These are phyloP conservation scores for Nixonia krombeini DNA, from an alignment of 1,140 invertebrate species.

Conservation along the genomic window DNA sequence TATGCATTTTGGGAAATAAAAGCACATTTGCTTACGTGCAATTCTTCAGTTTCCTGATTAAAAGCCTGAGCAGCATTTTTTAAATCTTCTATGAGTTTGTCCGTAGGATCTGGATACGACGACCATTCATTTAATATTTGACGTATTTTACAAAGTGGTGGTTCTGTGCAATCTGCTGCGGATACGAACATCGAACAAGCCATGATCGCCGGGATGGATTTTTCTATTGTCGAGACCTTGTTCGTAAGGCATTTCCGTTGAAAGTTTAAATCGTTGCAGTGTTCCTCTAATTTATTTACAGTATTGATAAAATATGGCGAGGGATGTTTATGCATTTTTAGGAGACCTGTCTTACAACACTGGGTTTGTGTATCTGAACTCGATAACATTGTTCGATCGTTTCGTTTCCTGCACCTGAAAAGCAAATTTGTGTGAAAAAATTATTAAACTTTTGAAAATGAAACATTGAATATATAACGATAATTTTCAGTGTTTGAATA, in stretches of 20 bases:
- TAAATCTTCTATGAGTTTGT: conserved; percentile 51
- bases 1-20: background rate
- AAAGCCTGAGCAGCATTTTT: conserved; percentile 39
- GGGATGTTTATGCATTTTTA: background rate
- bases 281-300: conserved; percentile 47
- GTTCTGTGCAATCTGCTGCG: conserved; percentile 22
- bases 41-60: conserved; percentile 52
- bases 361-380: too few species aligned
- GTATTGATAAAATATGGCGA: conserved; percentile 24
- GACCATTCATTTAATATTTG: conserved; percentile 54
- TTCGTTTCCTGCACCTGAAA: too few species aligned
- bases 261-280: conserved; percentile 47
- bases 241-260: conserved; percentile 48
- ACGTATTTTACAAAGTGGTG: conserved; percentile 50
- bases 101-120: conserved; percentile 50
- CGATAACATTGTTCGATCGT: too few species aligned
- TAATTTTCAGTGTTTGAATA: too few species aligned
- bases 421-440: too few species aligned
- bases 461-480: too few species aligned
- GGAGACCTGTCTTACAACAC: too few species aligned
- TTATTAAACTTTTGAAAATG: too few species aligned
- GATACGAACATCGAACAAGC: conserved; percentile 50
- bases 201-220: conserved; percentile 59
- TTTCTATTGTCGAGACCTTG: conserved; percentile 60
- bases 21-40: conserved; percentile 68